A percentile compares a stretch with the other conserved stretches of the same genome.
These are phyloP conservation scores for Oscheius sp. DNA, from an alignment of 2,888 invertebrate genomes.

Conservation along the genomic window DNA sequence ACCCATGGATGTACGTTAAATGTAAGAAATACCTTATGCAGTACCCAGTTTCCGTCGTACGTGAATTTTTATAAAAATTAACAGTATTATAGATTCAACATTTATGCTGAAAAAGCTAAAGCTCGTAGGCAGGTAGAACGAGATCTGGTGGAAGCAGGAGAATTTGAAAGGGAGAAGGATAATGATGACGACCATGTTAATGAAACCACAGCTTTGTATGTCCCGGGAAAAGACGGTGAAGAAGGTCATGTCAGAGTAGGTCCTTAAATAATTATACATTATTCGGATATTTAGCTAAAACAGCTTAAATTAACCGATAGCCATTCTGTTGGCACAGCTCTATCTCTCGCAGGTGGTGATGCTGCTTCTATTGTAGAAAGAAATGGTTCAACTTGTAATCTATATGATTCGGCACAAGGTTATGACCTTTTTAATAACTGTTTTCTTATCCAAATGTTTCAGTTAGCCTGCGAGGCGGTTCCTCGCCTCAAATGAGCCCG, in stretches of 20 bases:
- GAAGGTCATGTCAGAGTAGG: slow-evolving; percentile 64
- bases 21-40: slow-evolving; percentile 93
- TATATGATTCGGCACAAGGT: slow-evolving; percentile 49
- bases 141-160: slow-evolving; percentile 19
- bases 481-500: slow-evolving; percentile 35
- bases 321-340: slow-evolving; percentile 61
- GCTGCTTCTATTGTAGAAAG: slow-evolving; percentile 23
- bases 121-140: slow-evolving; percentile 11
- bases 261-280: neutral
- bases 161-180: slow-evolving; percentile 14
- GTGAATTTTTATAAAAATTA: slow-evolving; percentile 33
- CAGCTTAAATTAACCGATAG: slow-evolving; percentile 52
- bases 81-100: slow-evolving; percentile 24
- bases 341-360: slow-evolving; percentile 51
- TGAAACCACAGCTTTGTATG: slow-evolving; percentile 59
- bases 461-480: slow-evolving; percentile 17
- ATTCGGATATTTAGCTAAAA: slow-evolving; percentile 54
- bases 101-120: slow-evolving; percentile 30
- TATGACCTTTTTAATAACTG: too few relatives aligned
- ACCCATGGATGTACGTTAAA: slow-evolving; percentile 94
- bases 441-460: neutral
- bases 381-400: slow-evolving; percentile 56
- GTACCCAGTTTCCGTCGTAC: slow-evolving; percentile 96
- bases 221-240: slow-evolving; percentile 54
- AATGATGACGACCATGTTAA: slow-evolving; percentile 43